phyloP scores from a whole-genome alignment of 2,113 vertebrate genomes.

The Phalacrocorax carbo region DNA sequence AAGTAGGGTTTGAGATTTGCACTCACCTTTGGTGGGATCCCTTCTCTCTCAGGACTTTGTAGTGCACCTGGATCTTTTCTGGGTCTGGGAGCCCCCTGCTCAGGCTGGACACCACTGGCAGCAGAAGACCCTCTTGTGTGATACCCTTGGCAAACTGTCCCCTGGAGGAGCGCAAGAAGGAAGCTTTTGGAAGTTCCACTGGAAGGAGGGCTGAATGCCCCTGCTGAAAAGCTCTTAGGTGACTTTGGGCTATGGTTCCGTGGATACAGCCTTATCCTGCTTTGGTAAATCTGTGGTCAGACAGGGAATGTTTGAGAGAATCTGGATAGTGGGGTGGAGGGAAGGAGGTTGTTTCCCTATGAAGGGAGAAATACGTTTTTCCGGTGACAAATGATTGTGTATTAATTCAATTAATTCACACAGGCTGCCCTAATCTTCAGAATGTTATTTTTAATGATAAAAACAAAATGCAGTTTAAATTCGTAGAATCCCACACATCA shows the following conservation, averaged over 20 bases:
- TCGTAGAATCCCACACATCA: background rate
- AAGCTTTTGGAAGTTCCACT: background rate
- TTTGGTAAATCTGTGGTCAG: background rate
- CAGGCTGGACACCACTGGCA: background rate
- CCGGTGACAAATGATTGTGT: background rate
- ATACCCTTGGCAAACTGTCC: background rate
- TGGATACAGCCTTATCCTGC: background rate
- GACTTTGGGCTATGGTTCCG: background rate
- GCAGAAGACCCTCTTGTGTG: background rate
- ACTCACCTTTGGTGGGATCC: background rate
- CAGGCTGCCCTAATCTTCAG: background rate
- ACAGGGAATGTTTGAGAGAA: background rate
- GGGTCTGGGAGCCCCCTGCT: background rate
- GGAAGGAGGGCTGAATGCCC: background rate
- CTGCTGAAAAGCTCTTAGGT: background rate
- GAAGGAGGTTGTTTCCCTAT: background rate
- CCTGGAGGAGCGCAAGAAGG: background rate
- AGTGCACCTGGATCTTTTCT: background rate
- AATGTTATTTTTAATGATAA: background rate
- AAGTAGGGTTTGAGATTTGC: background rate
- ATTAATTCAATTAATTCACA: background rate
- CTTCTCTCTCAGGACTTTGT: background rate
- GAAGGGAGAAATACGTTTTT: background rate
- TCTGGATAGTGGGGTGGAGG: background rate
- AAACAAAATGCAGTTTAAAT: background rate